Base-by-base conservation (phyloP, 2,888 invertebrate species). In the Sarcophaga variegata region DNA sequence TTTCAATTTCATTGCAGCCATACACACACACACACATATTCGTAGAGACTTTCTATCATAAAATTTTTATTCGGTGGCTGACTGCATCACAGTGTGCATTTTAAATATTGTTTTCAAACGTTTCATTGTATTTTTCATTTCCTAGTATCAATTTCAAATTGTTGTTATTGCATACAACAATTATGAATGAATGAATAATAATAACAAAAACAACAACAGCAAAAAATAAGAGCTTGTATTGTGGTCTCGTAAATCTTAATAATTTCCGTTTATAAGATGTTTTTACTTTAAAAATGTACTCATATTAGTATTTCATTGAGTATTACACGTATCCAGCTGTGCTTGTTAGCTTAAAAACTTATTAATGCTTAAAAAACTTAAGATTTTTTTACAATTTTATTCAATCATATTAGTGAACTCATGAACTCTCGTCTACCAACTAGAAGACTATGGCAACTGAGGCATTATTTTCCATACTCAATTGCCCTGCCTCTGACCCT, bases 101-200 rank as follows among this genome's bases (percentile, higher is more conserved):
- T 54, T 54, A 54, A 54, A 17, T 54, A 54, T 54, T 54, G 3
- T 14, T 54, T 54, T 54, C 12, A 17, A 54, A 17, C 14, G 37
- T 37, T 37, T 54, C 14, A 54, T 54, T 37, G 37, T 37, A 37
- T 37, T n/a, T 70, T 76, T 77, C 27, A 83, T 77, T 83, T 83
- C 83, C 77, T 83, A 49, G 71, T 83, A 83, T 83, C 83, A 78
- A 27, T 60, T 83, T 83, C 71, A 54, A 54, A 54, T 54, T 54
- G 14, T 54, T 49, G 12, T 49, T 54, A 14, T 54, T 54, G n/a
- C n/a, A n/a, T n/a, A n/a, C n/a, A n/a, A 4, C 17, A 54, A 54
- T 54, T 54, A 12, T 14, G 17, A 54, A 54, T 17, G 17, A 54
- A 11, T 27, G 27, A 27, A 0, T 27, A 27, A 27, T 27, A 27